These are phyloP conservation scores for Plebejus anna DNA, from an alignment of 2,888 invertebrate species.

Conservation along the genomic window DNA sequence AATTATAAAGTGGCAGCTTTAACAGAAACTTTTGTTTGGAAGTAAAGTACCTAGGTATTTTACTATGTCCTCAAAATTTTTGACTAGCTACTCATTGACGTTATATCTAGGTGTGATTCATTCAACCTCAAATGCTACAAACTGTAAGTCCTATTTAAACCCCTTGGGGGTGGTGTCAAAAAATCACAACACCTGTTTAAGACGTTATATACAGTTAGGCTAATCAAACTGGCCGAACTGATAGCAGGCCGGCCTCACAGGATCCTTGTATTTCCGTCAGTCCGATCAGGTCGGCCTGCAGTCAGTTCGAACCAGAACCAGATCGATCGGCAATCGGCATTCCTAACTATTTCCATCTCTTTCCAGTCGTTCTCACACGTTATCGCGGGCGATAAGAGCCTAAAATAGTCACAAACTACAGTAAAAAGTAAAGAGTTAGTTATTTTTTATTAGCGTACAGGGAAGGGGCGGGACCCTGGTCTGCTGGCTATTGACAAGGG, in stretches of 20 bases:
- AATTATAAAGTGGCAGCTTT: neutral
- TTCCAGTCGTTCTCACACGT: neutral
- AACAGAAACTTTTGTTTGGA: neutral
- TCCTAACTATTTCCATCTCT: neutral
- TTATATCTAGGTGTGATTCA: too few species aligned
- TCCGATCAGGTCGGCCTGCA: too few species aligned
- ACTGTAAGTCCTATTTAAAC: too few species aligned
- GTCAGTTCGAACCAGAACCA: too few species aligned
- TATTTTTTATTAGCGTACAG: slow-evolving; percentile 16
- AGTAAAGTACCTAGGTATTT: neutral
- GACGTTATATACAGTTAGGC: too few species aligned
- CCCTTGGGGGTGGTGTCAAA: too few species aligned
- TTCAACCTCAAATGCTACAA: too few species aligned
- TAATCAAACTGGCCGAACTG: too few species aligned
- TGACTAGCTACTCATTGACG: neutral
- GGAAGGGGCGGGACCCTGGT: slow-evolving; percentile 23
- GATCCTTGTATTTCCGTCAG: too few species aligned
- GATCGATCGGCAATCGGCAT: too few species aligned
- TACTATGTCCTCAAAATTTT: neutral
- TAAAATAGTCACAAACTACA: neutral
- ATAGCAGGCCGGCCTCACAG: too few species aligned
- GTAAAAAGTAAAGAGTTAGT: neutral
- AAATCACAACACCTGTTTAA: too few species aligned
- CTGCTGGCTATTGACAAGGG: slow-evolving; percentile 26
- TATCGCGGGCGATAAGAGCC: neutral